Evolutionary conservation across 2,888 invertebrate species (phyloP).

Genomic region (Lasioglossum leucozonium): DNA sequence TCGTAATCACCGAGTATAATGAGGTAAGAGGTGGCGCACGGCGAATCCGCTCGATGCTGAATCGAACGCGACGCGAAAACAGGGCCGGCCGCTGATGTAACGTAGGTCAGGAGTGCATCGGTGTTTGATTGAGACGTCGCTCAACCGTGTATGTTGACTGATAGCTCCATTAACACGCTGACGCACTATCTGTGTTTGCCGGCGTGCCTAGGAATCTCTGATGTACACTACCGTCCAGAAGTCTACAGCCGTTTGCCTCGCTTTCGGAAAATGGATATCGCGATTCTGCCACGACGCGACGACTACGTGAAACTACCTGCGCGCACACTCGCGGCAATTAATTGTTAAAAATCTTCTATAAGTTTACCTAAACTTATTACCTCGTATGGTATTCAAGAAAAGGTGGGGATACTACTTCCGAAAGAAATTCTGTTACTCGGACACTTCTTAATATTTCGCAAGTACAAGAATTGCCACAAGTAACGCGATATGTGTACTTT

Average conservation of each 20-base stretch:
- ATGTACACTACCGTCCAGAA: conserved; percentile 27
- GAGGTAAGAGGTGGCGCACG: conserved; percentile 59
- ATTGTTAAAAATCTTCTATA: background rate
- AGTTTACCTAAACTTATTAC: background rate
- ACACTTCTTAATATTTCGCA: no score
- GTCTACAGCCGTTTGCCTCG: background rate
- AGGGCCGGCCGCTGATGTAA: conserved; percentile 56
- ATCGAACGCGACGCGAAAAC: conserved; percentile 67
- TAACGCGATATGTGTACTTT: no score
- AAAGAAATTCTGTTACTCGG: no score
- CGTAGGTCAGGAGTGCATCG: conserved; percentile 68
- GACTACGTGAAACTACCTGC: background rate
- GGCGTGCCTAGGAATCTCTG: conserved; percentile 63
- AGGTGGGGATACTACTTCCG: no score
- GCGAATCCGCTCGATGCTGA: conserved; percentile 52
- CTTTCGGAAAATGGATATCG: background rate
- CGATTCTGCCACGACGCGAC: background rate
- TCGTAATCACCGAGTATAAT: conserved; percentile 61
- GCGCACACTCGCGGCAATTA: background rate
- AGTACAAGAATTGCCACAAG: no score
- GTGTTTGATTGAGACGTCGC: conserved; percentile 80
- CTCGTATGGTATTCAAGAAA: no score
- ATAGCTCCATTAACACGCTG: conserved; percentile 79
- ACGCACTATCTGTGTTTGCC: conserved; percentile 75
- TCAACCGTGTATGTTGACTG: conserved; percentile 78